Evolutionary conservation across 2,113 vertebrate species (phyloP).

Genomic region (Orthonyx spaldingii): DNA sequence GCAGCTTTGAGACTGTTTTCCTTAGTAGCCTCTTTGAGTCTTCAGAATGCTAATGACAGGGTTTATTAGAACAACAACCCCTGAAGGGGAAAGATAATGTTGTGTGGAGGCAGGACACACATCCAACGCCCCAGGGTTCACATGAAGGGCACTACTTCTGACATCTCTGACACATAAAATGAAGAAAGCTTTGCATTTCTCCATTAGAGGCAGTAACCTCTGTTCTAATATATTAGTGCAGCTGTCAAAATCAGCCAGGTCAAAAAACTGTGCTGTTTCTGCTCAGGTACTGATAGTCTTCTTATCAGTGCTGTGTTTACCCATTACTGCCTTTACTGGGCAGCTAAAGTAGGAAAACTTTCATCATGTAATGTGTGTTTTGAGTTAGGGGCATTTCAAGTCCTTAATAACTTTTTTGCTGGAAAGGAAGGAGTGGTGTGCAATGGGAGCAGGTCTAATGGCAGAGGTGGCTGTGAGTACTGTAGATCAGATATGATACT

Average conservation of each 20-base stretch:
- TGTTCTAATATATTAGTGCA: background rate
- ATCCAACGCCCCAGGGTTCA: background rate
- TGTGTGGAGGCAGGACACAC: background rate
- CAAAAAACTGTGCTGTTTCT: background rate
- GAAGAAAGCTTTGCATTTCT: background rate
- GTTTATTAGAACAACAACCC: background rate
- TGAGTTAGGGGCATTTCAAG: background rate
- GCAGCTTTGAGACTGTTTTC: slow-evolving; percentile 7
- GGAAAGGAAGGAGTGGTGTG: background rate
- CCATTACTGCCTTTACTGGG: background rate
- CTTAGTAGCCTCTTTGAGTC: background rate
- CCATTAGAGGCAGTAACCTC: background rate
- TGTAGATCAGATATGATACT: background rate
- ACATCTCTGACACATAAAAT: background rate
- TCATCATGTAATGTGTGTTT: background rate
- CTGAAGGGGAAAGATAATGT: background rate
- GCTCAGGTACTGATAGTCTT: background rate
- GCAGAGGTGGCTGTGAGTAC: background rate
- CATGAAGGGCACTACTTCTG: background rate
- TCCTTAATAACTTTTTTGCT: background rate
- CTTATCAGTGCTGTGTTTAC: background rate
- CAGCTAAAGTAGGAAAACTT: background rate
- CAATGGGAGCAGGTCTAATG: background rate
- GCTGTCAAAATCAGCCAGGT: background rate
- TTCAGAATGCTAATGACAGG: slow-evolving; percentile 14